Base-by-base conservation (phyloP, 2,113 vertebrate genomes). In the Anguilla japonica region DNA sequence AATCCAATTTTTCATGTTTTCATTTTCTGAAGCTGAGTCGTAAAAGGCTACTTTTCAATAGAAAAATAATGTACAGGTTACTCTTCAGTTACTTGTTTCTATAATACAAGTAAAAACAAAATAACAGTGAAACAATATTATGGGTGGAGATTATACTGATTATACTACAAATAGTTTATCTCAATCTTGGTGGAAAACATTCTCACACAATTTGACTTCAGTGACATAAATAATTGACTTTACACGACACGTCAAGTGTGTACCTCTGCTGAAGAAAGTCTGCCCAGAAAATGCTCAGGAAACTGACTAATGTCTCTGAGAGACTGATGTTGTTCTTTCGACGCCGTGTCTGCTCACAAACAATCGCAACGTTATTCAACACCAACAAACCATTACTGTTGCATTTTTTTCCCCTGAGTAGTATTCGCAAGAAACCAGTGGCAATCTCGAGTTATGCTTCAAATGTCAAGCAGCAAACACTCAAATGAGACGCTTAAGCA, bases 221-320 rank as follows among this genome's bases (percentile, higher is more conserved):
- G 41, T 82, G 1, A 0, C 20, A n/a, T 26, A 41, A 41, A 18
- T n/a, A 53, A 50, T 11, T 34, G 39, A 16, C 56, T 60, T 67
- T 67, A 84, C 39, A 43, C 83, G 14, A 39, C 71, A 78, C 11
- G 13, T 79, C 81, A 46, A 20, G 18, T 79, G 71, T 41, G 63
- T 41, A 40, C 81, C 39, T 79, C 15, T 80, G 20, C 43, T 43
- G 43, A 84, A 84, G 67, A 39, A 40, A 14, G 15, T 29, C 83
- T 84, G 53, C 79, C 26, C 50, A 34, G 40, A 88, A 89, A 89
- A 91, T 88, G 60, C 81, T 9, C 85, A 89, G 90, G 91, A 94
- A 93, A 89, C 80, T 93, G 91, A 94, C 91, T 93, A 91, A 93
- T 22, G 91, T 92, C 89, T 92, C 89, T 83, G 57, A 89, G 82